phyloP scores from a whole-genome alignment of 2,113 vertebrate species.

The Hemicordylus capensis region DNA sequence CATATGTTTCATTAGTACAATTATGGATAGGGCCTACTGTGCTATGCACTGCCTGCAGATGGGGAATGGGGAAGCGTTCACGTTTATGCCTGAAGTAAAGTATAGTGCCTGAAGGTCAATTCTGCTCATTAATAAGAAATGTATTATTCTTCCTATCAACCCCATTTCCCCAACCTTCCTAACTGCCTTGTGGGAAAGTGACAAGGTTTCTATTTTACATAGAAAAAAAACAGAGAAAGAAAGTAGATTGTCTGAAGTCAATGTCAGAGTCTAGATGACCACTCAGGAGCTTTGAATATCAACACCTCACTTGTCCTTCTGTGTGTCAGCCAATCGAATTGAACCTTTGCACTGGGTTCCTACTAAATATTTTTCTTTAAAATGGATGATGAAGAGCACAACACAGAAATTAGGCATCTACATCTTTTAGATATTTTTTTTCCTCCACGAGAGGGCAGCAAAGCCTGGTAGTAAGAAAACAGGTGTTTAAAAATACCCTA shows the following conservation, averaged over 20 bases:
- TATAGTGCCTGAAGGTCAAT: neutral
- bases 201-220: neutral
- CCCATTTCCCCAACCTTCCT: neutral
- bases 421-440: slow-evolving; percentile 5
- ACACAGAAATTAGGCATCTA: neutral
- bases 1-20: no score
- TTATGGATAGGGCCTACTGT: no score
- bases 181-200: neutral
- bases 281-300: neutral
- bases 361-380: neutral
- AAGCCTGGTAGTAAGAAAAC: neutral
- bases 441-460: slow-evolving; percentile 32
- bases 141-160: neutral
- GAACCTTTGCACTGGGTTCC: neutral
- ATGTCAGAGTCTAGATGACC: neutral
- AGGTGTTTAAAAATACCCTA: neutral
- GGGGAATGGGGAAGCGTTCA: neutral
- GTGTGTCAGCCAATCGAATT: neutral
- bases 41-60: no score
- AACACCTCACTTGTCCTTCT: neutral
- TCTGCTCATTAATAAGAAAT: neutral
- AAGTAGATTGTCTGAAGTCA: neutral
- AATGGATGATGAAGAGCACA: neutral
- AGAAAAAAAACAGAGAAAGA: neutral
- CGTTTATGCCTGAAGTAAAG: neutral